These are phyloP conservation scores for Acanthococcus lagerstroemiae DNA, from an alignment of 2,888 invertebrate species.

Conservation along the genomic window DNA sequence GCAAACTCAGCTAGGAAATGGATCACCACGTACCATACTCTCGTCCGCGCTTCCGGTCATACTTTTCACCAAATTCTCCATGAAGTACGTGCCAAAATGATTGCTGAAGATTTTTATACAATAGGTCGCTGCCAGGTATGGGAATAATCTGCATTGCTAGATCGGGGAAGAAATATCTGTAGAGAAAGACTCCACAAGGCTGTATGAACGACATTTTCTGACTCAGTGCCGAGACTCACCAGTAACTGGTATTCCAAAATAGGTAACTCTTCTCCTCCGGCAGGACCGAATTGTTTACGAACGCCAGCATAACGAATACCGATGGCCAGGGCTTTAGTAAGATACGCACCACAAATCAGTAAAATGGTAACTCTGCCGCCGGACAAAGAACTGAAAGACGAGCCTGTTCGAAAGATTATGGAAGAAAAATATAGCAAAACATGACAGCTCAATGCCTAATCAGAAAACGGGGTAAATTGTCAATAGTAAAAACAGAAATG, in stretches of 20 bases:
- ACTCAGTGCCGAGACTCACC: constrained; percentile 45
- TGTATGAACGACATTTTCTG: too few relatives aligned
- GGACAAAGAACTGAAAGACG: constrained; percentile 75
- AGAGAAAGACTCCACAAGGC: too few relatives aligned
- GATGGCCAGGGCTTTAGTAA: constrained; percentile 62
- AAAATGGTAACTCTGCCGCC: constrained; percentile 70
- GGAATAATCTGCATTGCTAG: constrained; percentile 73
- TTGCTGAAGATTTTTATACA: constrained; percentile 38
- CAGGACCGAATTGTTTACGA: constrained; percentile 60
- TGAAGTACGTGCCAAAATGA: constrained; percentile 34
- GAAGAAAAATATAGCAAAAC: too few relatives aligned
- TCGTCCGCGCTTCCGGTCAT: constrained; percentile 28
- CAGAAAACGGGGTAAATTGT: too few relatives aligned
- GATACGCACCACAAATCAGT: constrained; percentile 44
- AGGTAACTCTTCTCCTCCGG: constrained; percentile 54
- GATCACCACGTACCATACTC: background rate
- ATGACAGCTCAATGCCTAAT: too few relatives aligned
- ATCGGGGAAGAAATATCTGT: constrained; percentile 35
- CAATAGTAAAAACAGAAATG: too few relatives aligned
- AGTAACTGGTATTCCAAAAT: constrained; percentile 75
- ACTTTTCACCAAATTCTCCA: constrained; percentile 34
- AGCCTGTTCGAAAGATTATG: too few relatives aligned
- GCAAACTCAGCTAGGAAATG: background rate
- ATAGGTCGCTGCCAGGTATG: constrained; percentile 55
- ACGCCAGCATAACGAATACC: constrained; percentile 72